phyloP scores from a whole-genome alignment of 2,888 invertebrate genomes.

The Slavum lentiscoides region DNA sequence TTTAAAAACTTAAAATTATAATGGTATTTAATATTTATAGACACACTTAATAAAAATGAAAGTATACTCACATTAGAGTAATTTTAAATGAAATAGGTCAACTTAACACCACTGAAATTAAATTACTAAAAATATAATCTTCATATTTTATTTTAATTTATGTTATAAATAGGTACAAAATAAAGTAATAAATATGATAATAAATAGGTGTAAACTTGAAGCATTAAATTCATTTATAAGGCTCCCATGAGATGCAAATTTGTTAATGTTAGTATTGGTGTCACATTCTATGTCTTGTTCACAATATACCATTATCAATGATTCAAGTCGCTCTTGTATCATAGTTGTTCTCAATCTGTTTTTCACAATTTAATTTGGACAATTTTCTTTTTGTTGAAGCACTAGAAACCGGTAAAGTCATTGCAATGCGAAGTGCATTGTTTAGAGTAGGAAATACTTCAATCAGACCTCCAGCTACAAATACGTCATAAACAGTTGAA shows the following conservation, averaged over 20 bases:
- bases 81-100: conserved; percentile 7
- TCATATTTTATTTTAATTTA: conserved; percentile 19
- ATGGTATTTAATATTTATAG: too few relatives aligned
- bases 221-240: conserved; percentile 27
- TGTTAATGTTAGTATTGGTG: conserved; percentile 10
- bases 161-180: conserved; percentile 22
- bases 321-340: conserved; percentile 26
- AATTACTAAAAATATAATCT: conserved; percentile 24
- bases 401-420: conserved; percentile 9
- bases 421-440: conserved; percentile 17
- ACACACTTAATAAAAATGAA: too few relatives aligned
- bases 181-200: conserved; percentile 17
- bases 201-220: conserved; percentile 21
- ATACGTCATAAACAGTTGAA: conserved; percentile 11
- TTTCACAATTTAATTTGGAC: conserved; percentile 24
- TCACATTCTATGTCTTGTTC: conserved; percentile 25
- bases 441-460: conserved; percentile 21
- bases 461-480: conserved; percentile 22
- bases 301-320: conserved; percentile 26
- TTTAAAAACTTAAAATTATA: too few relatives aligned
- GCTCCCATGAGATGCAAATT: conserved; percentile 27
- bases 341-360: conserved; percentile 34
- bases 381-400: conserved; percentile 14
- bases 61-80: too few relatives aligned
- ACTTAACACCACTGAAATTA: conserved; percentile 15